Evolutionary conservation across 2,888 invertebrate species (phyloP).

Genomic region (Acronicta alni): DNA sequence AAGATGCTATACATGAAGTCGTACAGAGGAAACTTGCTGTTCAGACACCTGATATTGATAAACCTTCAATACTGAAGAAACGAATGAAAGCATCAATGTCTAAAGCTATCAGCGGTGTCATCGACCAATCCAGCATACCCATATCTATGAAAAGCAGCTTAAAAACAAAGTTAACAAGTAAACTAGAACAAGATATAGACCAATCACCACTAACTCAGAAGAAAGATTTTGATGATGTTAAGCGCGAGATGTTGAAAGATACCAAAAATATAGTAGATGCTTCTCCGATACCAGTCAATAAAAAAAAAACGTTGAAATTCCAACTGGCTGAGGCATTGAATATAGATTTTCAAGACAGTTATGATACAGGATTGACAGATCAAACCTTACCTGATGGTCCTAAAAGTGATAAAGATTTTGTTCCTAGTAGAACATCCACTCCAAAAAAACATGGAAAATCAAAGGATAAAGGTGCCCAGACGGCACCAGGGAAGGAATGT

Average conservation of each 20-base stretch:
- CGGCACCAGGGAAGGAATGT: background rate
- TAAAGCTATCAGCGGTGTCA: constrained; percentile 18
- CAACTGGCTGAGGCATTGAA: constrained; percentile 4
- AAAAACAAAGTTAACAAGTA: constrained; percentile 16
- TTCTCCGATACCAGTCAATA: background rate
- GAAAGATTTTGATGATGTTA: constrained; percentile 13
- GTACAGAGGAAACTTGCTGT: background rate
- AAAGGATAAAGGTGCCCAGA: background rate
- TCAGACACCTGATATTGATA: background rate
- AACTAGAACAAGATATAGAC: constrained; percentile 8
- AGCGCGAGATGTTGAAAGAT: constrained; percentile 3
- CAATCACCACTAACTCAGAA: constrained; percentile 4
- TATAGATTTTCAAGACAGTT: background rate
- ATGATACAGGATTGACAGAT: background rate
- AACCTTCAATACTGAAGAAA: constrained; percentile 32
- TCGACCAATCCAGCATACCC: constrained; percentile 15
- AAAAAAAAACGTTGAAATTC: constrained; percentile 10
- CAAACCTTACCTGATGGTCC: background rate
- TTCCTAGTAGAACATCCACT: constrained; percentile 9
- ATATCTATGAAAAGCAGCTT: constrained; percentile 7
- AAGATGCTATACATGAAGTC: constrained; percentile 1
- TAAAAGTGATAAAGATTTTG: background rate
- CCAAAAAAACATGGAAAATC: constrained; percentile 7
- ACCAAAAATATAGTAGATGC: constrained; percentile 9
- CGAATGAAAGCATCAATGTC: constrained; percentile 36